These are phyloP conservation scores for Paralvinella palmiformis DNA, from an alignment of 1,140 invertebrate species.

Conservation along the genomic window DNA sequence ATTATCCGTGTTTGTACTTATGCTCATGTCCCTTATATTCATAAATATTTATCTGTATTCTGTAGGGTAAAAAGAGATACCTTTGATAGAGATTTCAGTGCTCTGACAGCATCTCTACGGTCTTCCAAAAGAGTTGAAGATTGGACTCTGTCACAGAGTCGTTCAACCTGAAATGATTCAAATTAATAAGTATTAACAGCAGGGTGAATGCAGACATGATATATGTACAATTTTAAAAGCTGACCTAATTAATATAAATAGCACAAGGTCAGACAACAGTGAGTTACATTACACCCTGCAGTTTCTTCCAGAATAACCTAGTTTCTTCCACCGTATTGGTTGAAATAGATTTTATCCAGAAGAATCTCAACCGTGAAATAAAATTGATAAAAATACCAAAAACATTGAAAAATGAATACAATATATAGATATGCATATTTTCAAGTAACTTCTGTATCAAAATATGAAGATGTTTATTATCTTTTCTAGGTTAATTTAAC, in stretches of 20 bases:
- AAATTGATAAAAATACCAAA: too few species aligned
- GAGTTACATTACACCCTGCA: neutral
- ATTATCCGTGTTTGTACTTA: too few species aligned
- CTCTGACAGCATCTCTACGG: slow-evolving; percentile 89
- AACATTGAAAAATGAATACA: too few species aligned
- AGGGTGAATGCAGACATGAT: neutral
- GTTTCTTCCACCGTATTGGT: neutral
- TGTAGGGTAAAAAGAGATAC: slow-evolving; percentile 28
- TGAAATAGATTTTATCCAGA: neutral
- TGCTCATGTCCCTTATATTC: too few species aligned
- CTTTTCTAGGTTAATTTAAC: too few species aligned
- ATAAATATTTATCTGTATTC: too few species aligned
- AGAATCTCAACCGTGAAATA: too few species aligned
- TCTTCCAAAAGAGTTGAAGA: slow-evolving; percentile 91
- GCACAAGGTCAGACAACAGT: neutral
- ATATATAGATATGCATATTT: too few species aligned
- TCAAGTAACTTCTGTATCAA: too few species aligned
- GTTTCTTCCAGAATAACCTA: slow-evolving; percentile 6
- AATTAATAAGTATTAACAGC: neutral
- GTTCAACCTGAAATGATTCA: slow-evolving; percentile 67
- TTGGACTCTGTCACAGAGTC: slow-evolving; percentile 81
- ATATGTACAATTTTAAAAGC: neutral
- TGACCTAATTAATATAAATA: neutral
- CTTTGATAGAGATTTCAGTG: slow-evolving; percentile 85
- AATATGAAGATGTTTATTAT: too few species aligned